Base-by-base conservation (phyloP, 1,140 invertebrate species). In the Sarcophaga bullata region DNA sequence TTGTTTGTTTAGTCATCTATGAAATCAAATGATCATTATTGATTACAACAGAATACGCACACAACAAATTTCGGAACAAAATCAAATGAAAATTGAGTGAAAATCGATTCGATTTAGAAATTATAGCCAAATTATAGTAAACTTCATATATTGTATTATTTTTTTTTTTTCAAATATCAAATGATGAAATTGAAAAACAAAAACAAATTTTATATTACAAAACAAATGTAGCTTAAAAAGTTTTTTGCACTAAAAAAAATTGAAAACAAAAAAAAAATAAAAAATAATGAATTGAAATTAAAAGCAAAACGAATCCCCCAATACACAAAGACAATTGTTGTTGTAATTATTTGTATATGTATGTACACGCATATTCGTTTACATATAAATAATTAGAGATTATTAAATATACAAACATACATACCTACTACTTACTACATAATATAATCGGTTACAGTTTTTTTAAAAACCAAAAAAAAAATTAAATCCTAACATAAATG, bases 41-140 rank as follows among this genome's bases (percentile, higher is more conserved):
- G n/a, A 76, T 47, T 15, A 76, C 15, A 48, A n/a, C 10, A 76
- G 1, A 47, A 76, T 8, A 25, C 73, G 48, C 37, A 76, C 37
- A 76, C 37, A 47, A 76, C 17, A 76, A 9, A 76, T 48, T 48
- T 50, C 19, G 48, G 48, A 76, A 76, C 73, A 76, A 76, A 76
- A 48, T 76, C 73, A 47, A 76, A 76, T 37, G 47, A 15, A 68
- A 68, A 68, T 68, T 68, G 62, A 68, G 62, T 68, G 62, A 68
- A 58, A 58, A 58, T n/a, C 0, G 54, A 13, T n/a, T 13, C 54
- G 54, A 58, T 37, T 37, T 37, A 37, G 4, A 58, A 58, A 68
- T 68, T 19, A 68, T 19, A 8, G 17, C 0, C n/a, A 68, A 68
- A 19, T 68, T 58, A 13, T 15, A 58, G 3, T 17, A 68, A 68